phyloP scores from a whole-genome alignment of 2,113 vertebrate species.

The Mastomys natalensis region DNA sequence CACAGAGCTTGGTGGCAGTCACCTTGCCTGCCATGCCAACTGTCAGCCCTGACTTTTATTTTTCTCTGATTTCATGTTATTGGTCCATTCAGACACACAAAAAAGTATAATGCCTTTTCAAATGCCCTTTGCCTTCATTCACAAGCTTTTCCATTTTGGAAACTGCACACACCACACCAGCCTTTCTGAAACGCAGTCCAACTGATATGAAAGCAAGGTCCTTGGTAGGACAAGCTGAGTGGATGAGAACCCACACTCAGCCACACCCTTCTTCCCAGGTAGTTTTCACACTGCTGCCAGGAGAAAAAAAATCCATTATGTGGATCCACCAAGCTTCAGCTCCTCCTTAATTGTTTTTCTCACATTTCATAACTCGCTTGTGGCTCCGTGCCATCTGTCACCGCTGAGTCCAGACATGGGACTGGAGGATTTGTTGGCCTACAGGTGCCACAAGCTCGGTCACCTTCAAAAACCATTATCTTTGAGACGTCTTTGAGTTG shows the following conservation, averaged over 20 bases:
- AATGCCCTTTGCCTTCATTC: slow-evolving; percentile 1
- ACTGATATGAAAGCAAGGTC: background rate
- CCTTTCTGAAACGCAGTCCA: background rate
- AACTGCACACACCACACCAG: background rate
- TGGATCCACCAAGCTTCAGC: slow-evolving; percentile 55
- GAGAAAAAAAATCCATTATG: slow-evolving; percentile 57
- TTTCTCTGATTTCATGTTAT: background rate
- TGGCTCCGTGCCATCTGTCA: background rate
- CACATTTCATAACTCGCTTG: background rate
- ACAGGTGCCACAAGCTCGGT: background rate
- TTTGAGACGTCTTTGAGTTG: slow-evolving; percentile 8
- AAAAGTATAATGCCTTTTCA: slow-evolving; percentile 6
- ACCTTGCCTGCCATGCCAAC: background rate
- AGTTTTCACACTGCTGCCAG: slow-evolving; percentile 12
- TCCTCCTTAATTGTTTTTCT: slow-evolving; percentile 63
- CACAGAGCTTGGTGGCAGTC: background rate
- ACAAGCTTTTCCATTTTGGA: slow-evolving; percentile 21
- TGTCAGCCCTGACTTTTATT: background rate
- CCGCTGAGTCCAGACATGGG: slow-evolving; percentile 51
- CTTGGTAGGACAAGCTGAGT: background rate
- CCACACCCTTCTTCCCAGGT: background rate
- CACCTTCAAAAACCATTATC: slow-evolving; percentile 57
- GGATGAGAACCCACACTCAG: background rate
- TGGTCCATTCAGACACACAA: background rate
- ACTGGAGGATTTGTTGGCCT: background rate